Percentiles rank a stretch among this genome's conserved stretches.
Conservation (phyloP, 2,888 invertebrate species). For the Harpagoxenus sublaevis region DNA sequence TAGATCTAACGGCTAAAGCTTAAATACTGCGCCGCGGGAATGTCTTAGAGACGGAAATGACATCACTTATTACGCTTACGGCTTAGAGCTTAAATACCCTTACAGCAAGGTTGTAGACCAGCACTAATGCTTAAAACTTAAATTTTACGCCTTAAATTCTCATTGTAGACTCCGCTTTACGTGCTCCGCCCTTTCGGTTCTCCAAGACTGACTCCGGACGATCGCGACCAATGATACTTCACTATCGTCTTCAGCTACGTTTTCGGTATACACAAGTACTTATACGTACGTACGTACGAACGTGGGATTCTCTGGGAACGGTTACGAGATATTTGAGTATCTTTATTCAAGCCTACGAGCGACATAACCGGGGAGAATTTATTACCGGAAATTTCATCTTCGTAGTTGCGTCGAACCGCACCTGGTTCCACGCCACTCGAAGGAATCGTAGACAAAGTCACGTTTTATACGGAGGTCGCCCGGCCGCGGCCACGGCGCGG, state of each 20-base stretch:
- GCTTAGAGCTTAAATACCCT: too few species aligned
- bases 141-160: too few species aligned
- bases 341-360: slow-evolving; percentile 73
- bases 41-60: too few species aligned
- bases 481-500: too few species aligned
- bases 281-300: slow-evolving; percentile 43
- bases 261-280: not conserved
- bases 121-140: too few species aligned
- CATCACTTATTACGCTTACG: too few species aligned
- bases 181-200: not conserved
- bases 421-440: slow-evolving; percentile 53
- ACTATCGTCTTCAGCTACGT: not conserved
- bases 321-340: slow-evolving; percentile 69
- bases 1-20: too few species aligned
- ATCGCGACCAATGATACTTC: not conserved
- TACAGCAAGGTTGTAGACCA: too few species aligned
- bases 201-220: not conserved
- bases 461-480: slow-evolving; percentile 31
- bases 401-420: slow-evolving; percentile 60
- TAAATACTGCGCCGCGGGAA: too few species aligned
- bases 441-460: slow-evolving; percentile 45
- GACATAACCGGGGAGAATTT: slow-evolving; percentile 71
- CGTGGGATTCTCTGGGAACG: slow-evolving; percentile 65
- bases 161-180: too few species aligned
- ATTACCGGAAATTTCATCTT: slow-evolving; percentile 76